Conservation (phyloP, 2,888 invertebrate species). For the Drosophila limbata region DNA sequence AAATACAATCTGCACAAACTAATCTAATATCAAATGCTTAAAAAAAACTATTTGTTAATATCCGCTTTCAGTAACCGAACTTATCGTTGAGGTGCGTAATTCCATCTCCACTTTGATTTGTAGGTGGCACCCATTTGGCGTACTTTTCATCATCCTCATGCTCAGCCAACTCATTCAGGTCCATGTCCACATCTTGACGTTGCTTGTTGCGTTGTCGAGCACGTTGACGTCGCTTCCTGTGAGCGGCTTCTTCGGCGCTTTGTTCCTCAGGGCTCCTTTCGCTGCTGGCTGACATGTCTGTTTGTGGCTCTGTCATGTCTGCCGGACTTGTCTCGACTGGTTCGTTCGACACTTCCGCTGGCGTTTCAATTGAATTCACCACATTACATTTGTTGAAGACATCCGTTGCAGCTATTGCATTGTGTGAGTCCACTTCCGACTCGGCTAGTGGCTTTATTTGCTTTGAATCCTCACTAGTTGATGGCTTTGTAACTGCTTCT, state of each 20-base stretch:
- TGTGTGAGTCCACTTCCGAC: slow-evolving; percentile 27
- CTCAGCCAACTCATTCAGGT: slow-evolving; percentile 84
- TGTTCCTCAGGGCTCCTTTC: slow-evolving; percentile 22
- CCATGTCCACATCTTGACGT: slow-evolving; percentile 84
- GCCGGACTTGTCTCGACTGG: background rate
- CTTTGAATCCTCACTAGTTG: slow-evolving; percentile 15
- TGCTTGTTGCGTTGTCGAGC: slow-evolving; percentile 80
- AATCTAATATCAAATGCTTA: slow-evolving; percentile 12
- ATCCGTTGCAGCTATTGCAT: slow-evolving; percentile 33
- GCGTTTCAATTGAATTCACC: slow-evolving; percentile 22
- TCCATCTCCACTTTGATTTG: slow-evolving; percentile 91
- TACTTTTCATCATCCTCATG: slow-evolving; percentile 88
- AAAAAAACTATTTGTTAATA: slow-evolving; percentile 9
- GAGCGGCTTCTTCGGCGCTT: slow-evolving; percentile 30
- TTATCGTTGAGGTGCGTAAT: slow-evolving; percentile 91
- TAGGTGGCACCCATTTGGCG: slow-evolving; percentile 92
- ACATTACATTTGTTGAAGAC: slow-evolving; percentile 24
- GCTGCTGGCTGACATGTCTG: background rate
- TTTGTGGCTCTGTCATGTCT: background rate
- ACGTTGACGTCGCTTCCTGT: slow-evolving; percentile 78
- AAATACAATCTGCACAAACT: slow-evolving; percentile 1
- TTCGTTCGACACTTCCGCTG: slow-evolving; percentile 24
- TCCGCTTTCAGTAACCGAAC: slow-evolving; percentile 89
- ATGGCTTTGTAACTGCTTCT: slow-evolving; percentile 30
- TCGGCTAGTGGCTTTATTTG: slow-evolving; percentile 18